Percentiles rank a stretch among this genome's conserved stretches.
These are phyloP conservation scores for Morbakka virulenta DNA, from an alignment of 30 jellyfish, hydroid and myxozoan species.

Conservation along the genomic window DNA sequence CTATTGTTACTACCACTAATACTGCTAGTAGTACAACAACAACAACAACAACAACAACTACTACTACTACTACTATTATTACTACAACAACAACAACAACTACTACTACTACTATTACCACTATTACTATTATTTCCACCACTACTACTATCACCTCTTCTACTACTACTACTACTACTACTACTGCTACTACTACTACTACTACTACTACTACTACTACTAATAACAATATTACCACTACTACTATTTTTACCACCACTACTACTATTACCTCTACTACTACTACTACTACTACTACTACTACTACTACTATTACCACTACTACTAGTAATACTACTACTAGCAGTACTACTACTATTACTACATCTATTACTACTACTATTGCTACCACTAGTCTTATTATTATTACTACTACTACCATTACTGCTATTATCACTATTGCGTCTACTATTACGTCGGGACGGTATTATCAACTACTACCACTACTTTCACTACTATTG, in stretches of 20 bases:
- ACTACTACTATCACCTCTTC: not conserved
- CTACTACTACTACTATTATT: not conserved
- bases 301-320: no score
- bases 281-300: no score
- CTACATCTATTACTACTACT: no score
- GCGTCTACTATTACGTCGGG: no score
- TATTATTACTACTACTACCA: not conserved
- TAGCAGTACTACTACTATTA: no score
- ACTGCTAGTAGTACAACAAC: not conserved
- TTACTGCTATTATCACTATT: no score
- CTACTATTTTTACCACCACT: no score
- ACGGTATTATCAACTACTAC: not conserved
- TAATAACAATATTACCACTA: no score
- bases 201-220: no score
- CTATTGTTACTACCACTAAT: not conserved
- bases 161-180: no score
- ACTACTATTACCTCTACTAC: no score
- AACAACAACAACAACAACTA: not conserved
- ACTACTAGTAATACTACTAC: no score
- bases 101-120: not conserved
- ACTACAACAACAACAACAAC: not conserved
- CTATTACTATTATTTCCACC: not conserved
- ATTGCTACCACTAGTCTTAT: not conserved
- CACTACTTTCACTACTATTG: not conserved
- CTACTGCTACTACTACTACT: not conserved